Base-by-base conservation (phyloP, 1,140 invertebrate genomes). In the Papilio helenus region DNA sequence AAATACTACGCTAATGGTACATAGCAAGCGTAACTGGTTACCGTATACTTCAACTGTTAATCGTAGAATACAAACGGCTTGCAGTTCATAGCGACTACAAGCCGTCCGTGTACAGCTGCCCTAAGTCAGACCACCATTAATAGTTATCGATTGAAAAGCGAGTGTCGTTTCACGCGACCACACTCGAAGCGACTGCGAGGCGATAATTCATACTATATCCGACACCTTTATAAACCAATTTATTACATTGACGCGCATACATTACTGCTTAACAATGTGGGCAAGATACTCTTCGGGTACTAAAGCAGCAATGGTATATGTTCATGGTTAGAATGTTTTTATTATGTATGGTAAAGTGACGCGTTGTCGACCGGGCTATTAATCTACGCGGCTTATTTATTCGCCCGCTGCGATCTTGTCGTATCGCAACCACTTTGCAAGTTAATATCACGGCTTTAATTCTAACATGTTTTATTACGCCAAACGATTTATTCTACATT, bases 211-310 rank as follows among this genome's bases (percentile, higher is more conserved):
- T 76, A 73, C 72, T 46, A 76, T 76, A 76, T 76, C 73, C 73
- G 73, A 76, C 73, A 76, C 73, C 73, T 76, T 76, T 76, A 76
- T 58, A 76, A 76, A 76, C 26, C 73, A 58, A 76, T 76, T 76
- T 76, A 76, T 76, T 76, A 76, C 73, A 29, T 20, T 58, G 49
- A 23, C 20, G 10, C 26, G 26, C 44, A 55, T 76, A 76, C 73
- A 76, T 76, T 76, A 18, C 74, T 18, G 7, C 14, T 55, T n/a
- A 55, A 55, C 46, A 29, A 58, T 16, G 26, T 16, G 34, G 4
- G 16, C 20, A n/a, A 10, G 29, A 3, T 76, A 55, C n/a, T 29
- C 46, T 26, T 58, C 49, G 46, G 14, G 14, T 55, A 18, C 29
- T 9, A 51, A 76, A 58, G 51, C 74, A 58, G 74, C 74, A 58